Evolutionary conservation across 2,888 invertebrate species (phyloP).

Genomic region (Lydus trimaculatus): DNA sequence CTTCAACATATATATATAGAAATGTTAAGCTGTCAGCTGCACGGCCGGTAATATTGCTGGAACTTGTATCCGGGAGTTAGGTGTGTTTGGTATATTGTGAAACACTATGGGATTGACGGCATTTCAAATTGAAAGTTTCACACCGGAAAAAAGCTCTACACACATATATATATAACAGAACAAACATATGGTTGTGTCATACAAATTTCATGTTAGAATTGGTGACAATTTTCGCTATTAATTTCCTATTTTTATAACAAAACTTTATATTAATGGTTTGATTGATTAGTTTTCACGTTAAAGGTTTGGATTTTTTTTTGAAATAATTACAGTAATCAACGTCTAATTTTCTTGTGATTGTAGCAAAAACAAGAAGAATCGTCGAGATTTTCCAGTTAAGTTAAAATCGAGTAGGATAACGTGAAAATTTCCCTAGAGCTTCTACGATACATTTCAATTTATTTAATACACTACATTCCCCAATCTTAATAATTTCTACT

Average conservation of each 20-base stretch:
- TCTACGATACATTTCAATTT: not conserved
- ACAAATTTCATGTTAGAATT: not conserved
- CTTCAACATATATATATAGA: constrained; percentile 37
- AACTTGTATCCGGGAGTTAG: constrained; percentile 44
- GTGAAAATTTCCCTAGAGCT: not conserved
- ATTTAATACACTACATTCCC: constrained; percentile 4
- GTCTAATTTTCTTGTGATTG: not conserved
- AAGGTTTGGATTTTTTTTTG: not conserved
- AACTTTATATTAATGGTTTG: not conserved
- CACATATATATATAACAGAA: constrained; percentile 10
- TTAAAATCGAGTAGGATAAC: not conserved
- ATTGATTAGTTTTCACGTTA: not conserved
- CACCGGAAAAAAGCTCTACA: constrained; percentile 29
- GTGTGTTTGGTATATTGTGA: constrained; percentile 35
- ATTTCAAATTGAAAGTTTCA: constrained; percentile 48
- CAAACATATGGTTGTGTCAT: constrained; percentile 25
- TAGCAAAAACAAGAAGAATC: not conserved
- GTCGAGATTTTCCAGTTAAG: not conserved
- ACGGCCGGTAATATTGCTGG: constrained; percentile 45
- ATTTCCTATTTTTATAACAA: not conserved
- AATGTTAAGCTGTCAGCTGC: constrained; percentile 51
- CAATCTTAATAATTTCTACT: constrained; percentile 25
- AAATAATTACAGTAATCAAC: not conserved
- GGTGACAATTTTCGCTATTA: not conserved
- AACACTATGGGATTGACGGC: constrained; percentile 45